Evolutionary conservation across 37 sponge, comb jelly and placozoan species (phyloP).

Genomic region (Agelas oroides): DNA sequence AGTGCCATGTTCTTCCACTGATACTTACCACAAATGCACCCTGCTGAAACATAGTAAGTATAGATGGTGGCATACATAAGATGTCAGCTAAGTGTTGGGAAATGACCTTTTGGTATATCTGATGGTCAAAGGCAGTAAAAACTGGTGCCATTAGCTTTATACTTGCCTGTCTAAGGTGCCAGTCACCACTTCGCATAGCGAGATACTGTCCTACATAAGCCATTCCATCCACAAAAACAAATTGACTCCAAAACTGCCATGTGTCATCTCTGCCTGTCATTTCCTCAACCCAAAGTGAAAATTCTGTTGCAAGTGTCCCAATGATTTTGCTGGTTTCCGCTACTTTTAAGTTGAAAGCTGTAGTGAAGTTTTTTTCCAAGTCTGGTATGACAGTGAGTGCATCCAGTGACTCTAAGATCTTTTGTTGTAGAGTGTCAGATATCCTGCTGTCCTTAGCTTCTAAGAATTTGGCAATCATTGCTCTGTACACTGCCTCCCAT

Average conservation of each 20-base stretch:
- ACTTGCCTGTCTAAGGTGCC: constrained; percentile 14
- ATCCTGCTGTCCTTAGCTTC: not conserved
- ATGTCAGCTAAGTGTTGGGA: constrained; percentile 30
- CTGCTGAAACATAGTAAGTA: constrained; percentile 23
- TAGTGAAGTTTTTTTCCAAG: too few species aligned
- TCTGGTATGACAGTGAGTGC: too few species aligned
- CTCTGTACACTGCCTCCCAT: constrained; percentile 22
- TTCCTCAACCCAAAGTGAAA: not conserved
- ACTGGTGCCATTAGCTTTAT: constrained; percentile 35
- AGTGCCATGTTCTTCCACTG: constrained; percentile 5
- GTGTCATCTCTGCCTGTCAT: not conserved
- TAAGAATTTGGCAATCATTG: not conserved
- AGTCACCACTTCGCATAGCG: constrained; percentile 31
- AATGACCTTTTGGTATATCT: constrained; percentile 2
- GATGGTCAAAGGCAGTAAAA: constrained; percentile 34
- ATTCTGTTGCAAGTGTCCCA: not conserved
- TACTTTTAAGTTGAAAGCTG: too few species aligned
- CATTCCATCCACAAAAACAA: constrained; percentile 23
- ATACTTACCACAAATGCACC: constrained; percentile 29
- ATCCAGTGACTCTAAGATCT: too few species aligned
- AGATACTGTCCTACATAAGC: constrained; percentile 23
- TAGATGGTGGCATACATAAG: not conserved
- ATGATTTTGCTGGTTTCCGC: not conserved
- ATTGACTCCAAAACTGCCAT: constrained; percentile 18
- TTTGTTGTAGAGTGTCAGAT: not conserved